Conservation (phyloP, 2,113 vertebrate genomes). For the Sinocyclocheilus anophthalmus region DNA sequence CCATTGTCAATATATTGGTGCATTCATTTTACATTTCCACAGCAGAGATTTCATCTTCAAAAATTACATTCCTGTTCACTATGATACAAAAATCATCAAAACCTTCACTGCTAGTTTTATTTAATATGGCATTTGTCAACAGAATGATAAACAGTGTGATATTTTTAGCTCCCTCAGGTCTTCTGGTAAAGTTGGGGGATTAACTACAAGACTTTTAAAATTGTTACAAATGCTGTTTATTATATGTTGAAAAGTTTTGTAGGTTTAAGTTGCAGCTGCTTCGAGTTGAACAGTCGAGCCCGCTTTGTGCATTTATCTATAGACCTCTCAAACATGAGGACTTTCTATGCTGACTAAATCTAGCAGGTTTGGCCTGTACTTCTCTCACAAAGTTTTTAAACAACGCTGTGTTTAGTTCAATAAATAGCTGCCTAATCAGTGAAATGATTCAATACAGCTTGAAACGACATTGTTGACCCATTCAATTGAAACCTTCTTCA, state of each 20-base stretch:
- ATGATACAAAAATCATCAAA: background rate
- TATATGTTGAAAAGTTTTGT: background rate
- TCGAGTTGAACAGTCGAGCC: background rate
- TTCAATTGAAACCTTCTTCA: background rate
- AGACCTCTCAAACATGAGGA: background rate
- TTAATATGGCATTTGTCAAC: background rate
- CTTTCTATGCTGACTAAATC: background rate
- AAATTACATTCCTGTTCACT: background rate
- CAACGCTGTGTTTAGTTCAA: background rate
- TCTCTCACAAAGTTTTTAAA: background rate
- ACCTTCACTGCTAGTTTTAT: background rate
- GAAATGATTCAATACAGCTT: background rate
- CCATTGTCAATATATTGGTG: background rate
- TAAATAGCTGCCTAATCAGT: background rate
- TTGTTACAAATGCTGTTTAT: background rate
- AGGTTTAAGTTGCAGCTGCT: background rate
- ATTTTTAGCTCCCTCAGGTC: background rate
- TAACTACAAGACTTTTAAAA: background rate
- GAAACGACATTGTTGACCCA: background rate
- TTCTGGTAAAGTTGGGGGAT: background rate
- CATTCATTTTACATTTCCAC: background rate
- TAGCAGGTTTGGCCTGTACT: background rate
- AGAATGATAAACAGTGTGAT: background rate
- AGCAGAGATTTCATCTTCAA: background rate
- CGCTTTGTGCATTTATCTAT: background rate